Percentiles rank a stretch among this genome's conserved stretches.
Conservation (phyloP, 2,797 vertebrate species). For the Gephyroberyx darwinii region DNA sequence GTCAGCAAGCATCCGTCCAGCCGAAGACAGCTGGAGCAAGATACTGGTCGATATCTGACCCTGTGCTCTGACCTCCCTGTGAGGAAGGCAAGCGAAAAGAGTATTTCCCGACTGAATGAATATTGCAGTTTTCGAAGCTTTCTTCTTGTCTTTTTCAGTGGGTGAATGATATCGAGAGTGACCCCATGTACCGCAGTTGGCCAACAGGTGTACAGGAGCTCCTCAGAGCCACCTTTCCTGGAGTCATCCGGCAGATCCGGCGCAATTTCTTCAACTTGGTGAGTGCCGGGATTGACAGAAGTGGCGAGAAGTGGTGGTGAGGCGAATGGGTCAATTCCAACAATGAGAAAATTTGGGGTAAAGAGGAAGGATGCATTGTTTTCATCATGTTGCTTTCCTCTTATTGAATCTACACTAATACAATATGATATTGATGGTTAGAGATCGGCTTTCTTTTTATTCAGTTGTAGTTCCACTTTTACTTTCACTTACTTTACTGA, state of each 20-base stretch:
- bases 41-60: too few relatives aligned
- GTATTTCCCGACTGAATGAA: too few relatives aligned
- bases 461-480: background rate
- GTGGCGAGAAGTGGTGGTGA: background rate
- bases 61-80: background rate
- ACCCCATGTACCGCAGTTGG: slow-evolving; percentile 88
- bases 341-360: background rate
- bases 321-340: background rate
- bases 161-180: slow-evolving; percentile 95
- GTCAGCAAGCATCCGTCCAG: too few relatives aligned
- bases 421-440: too few relatives aligned
- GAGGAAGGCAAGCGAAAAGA: too few relatives aligned
- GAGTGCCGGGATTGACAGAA: slow-evolving; percentile 62
- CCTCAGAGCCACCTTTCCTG: slow-evolving; percentile 88
- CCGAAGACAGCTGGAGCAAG: too few relatives aligned
- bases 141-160: slow-evolving; percentile 81
- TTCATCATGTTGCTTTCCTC: too few relatives aligned
- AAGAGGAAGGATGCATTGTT: background rate
- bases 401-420: too few relatives aligned
- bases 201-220: slow-evolving; percentile 89
- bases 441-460: too few relatives aligned
- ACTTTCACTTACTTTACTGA: background rate
- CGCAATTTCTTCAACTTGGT: slow-evolving; percentile 97
- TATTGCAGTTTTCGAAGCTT: background rate
- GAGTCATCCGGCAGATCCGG: slow-evolving; percentile 89